Evolutionary conservation across 1,140 invertebrate genomes (phyloP), one percentile per base, ranked within the genome.

Genomic region (Drosophila pseudoobscura): DNA sequence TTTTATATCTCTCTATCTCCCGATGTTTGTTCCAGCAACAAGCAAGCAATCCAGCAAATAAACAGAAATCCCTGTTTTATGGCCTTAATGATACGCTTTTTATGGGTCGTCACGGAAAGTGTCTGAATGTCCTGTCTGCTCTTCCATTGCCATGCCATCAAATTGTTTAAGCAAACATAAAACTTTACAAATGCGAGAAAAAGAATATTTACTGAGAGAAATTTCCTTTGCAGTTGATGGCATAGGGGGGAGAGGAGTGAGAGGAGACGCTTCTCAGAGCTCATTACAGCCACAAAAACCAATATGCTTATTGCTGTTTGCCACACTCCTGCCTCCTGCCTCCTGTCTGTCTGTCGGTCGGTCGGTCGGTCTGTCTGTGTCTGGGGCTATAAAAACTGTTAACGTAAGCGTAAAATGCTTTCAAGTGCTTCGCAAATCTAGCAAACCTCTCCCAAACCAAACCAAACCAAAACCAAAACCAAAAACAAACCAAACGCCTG

Each of bases 371-470:
- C 35, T 39, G 35, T 39, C 35, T 39, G 35, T 13, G 11, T 13
- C 35, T 13, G 35, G 58, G 78, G 82, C 83, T 61, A 87, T 87
- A 87, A 87, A 87, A 87, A 87, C 83, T 88, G 83, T 87, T 82
- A 88, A 82, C 82, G 82, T 82, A 87, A 87, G 82, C 82, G 82
- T 87, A 78, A 87, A 87, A 88, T 87, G 82, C 82, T 87, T 87
- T 87, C 83, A 87, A 87, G 82, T 87, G 83, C 82, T 87, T 55
- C 45, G 82, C 82, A 87, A 87, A 87, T 87, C 82, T 66, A 87
- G 63, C 59, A 58, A 56, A 47, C 35, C 5, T 26, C 11, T 13
- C 35, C 11, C 35, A 39, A 39, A 35, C 31, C 44, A n/a, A n/a
- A n/a, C n/a, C n/a, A n/a, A n/a, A n/a, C n/a, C n/a, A n/a, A n/a